Percentiles rank a stretch among this genome's conserved stretches.
Evolutionary conservation across 53 echinoderm and acorn worm genomes (phyloP).

Genomic region (Pentamera pediparva): DNA sequence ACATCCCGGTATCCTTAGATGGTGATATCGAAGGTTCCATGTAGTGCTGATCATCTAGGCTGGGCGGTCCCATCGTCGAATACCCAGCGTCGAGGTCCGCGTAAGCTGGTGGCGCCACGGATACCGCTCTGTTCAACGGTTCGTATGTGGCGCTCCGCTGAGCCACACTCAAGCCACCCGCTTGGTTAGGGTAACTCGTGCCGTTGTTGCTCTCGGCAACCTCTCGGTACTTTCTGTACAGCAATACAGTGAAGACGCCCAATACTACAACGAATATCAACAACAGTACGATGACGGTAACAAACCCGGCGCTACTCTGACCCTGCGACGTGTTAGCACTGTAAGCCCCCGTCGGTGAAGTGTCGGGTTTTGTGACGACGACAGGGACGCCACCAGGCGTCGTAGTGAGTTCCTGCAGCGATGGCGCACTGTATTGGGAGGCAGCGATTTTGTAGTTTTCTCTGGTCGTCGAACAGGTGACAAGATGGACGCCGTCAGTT

Average conservation of each 20-base stretch:
- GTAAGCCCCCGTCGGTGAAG: not conserved
- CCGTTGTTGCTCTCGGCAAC: not conserved
- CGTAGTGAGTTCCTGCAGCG: not conserved
- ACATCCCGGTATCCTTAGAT: too few species aligned
- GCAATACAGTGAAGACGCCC: not conserved
- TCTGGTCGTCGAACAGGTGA: slow-evolving; percentile 1
- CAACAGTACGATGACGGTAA: slow-evolving; percentile 1
- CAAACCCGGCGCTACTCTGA: not conserved
- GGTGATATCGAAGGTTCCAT: slow-evolving; percentile 16
- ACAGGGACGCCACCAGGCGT: not conserved
- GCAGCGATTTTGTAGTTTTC: slow-evolving; percentile 6
- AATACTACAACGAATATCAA: not conserved
- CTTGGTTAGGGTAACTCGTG: not conserved
- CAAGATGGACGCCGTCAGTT: not conserved
- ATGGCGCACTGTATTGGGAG: slow-evolving; percentile 1
- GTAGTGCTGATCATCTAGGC: slow-evolving; percentile 8
- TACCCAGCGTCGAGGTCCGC: slow-evolving; percentile 10
- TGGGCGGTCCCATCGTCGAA: not conserved
- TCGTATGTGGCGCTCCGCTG: slow-evolving; percentile 15
- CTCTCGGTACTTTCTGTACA: not conserved
- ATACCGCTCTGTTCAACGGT: not conserved
- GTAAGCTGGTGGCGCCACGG: slow-evolving; percentile 16
- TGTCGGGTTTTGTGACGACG: not conserved
- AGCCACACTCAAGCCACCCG: not conserved
- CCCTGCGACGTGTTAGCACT: not conserved